Evolutionary conservation across 2,113 vertebrate species (phyloP).

Genomic region (Reinhardtius hippoglossoides): DNA sequence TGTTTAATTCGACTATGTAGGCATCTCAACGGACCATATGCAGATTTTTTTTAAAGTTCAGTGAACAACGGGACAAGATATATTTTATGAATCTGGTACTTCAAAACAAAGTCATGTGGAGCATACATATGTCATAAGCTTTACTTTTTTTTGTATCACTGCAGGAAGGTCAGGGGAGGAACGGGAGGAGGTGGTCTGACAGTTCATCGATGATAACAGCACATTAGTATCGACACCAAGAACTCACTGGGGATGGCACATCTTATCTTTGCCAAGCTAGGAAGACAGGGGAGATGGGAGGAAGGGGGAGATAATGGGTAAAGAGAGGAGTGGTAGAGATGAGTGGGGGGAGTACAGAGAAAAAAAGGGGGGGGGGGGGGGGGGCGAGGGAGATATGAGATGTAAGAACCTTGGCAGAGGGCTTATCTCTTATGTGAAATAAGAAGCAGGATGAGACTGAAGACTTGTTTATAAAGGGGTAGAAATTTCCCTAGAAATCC

Average conservation of each 20-base stretch:
- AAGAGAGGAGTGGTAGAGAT: constrained; percentile 31
- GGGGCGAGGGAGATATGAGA: constrained; percentile 43
- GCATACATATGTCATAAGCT: constrained; percentile 11
- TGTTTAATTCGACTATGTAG: constrained; percentile 20
- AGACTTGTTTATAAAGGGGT: constrained; percentile 7
- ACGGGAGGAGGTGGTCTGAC: constrained; percentile 62
- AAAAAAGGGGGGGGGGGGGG: background rate
- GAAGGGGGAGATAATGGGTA: constrained; percentile 53
- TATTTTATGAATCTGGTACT: background rate
- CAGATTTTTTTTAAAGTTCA: background rate
- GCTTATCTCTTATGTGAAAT: constrained; percentile 63
- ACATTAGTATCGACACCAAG: constrained; percentile 79
- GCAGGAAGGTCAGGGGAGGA: constrained; percentile 66
- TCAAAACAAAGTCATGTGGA: background rate
- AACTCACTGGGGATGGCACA: constrained; percentile 67
- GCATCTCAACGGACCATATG: background rate
- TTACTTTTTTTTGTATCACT: constrained; percentile 14
- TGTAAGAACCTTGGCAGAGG: constrained; percentile 51
- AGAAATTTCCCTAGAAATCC: too few relatives aligned
- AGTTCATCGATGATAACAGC: constrained; percentile 77
- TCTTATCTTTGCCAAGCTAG: constrained; percentile 79
- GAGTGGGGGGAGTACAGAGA: background rate
- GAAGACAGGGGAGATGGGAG: constrained; percentile 66
- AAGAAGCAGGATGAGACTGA: constrained; percentile 37
- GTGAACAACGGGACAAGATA: background rate